Conservation (phyloP, 2,797 vertebrate species). For the Malurus splendens region DNA sequence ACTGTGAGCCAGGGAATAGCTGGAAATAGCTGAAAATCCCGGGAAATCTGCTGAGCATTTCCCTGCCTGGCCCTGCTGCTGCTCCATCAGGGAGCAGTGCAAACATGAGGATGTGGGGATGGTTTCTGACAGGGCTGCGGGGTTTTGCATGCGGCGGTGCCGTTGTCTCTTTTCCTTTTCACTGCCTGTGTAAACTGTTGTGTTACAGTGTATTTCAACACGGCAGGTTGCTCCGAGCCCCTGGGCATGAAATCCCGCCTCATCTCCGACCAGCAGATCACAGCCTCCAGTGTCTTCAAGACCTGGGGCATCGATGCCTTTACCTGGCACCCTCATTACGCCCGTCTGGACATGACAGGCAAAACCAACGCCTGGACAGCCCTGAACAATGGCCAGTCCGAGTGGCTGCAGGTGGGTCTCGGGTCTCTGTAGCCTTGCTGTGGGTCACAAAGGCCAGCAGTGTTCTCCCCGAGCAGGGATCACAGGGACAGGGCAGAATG, state of each 20-base stretch:
- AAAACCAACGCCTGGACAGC: conserved; percentile 96
- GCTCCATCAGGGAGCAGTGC: not conserved
- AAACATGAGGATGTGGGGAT: not conserved
- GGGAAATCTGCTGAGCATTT: not conserved
- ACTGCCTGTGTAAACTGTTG: conserved; percentile 56
- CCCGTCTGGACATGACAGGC: conserved; percentile 88
- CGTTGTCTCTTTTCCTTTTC: conserved; percentile 41
- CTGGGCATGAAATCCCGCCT: conserved; percentile 88
- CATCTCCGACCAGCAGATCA: conserved; percentile 84
- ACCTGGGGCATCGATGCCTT: conserved; percentile 92
- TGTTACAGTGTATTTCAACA: conserved; percentile 82
- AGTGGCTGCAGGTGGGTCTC: conserved; percentile 91
- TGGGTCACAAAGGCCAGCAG: fast-evolving
- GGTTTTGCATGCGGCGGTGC: not conserved
- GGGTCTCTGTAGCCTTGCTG: not conserved
- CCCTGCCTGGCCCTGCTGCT: not conserved
- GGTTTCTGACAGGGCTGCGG: fast-evolving
- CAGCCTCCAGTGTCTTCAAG: conserved; percentile 85
- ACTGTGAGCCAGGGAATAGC: conserved; percentile 32
- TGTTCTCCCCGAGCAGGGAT: fast-evolving
- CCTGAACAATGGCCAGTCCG: conserved; percentile 70
- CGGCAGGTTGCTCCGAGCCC: conserved; percentile 87
- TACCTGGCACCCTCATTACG: conserved; percentile 88
- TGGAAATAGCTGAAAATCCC: not conserved
- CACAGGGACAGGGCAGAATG: not conserved